Evolutionary conservation across 53 echinoderm and acorn worm species (phyloP).

Genomic region (Actinopyga echinites): DNA sequence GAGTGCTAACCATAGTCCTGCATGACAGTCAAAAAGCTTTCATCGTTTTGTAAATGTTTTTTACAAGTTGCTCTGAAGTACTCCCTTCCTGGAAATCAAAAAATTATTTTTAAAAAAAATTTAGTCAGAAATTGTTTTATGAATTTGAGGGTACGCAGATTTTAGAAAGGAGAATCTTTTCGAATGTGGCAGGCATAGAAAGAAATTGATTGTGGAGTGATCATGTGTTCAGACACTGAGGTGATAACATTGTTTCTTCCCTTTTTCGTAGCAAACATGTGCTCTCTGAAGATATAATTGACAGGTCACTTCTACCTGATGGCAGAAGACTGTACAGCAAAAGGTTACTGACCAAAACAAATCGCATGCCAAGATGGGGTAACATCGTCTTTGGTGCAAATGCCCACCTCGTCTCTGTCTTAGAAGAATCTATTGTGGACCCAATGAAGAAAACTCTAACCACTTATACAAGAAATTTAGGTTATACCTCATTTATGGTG

Average conservation of each 20-base stretch:
- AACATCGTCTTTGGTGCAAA: constrained; percentile 71
- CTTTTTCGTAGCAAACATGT: constrained; percentile 84
- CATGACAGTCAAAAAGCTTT: no score
- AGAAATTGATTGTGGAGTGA: no score
- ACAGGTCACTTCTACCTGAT: constrained; percentile 48
- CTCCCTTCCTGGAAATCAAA: no score
- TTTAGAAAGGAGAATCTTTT: no score
- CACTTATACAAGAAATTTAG: constrained; percentile 86
- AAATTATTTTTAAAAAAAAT: no score
- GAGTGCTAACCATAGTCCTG: no score
- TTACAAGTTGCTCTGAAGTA: no score
- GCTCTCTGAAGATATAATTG: constrained; percentile 80
- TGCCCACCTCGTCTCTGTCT: constrained; percentile 69
- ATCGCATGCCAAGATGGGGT: constrained; percentile 86
- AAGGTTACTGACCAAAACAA: constrained; percentile 83
- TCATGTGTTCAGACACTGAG: no score
- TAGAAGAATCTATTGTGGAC: constrained; percentile 86
- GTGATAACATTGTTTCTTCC: neutral
- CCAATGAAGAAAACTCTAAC: constrained; percentile 76
- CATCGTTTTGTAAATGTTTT: no score
- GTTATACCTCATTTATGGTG: constrained; percentile 85
- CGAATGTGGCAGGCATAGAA: no score
- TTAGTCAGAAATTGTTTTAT: no score
- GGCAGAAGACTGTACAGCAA: constrained; percentile 63
- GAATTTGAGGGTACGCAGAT: no score